These are phyloP conservation scores for Prunella fulvescens DNA, from an alignment of 2,113 vertebrate species.

Conservation along the genomic window DNA sequence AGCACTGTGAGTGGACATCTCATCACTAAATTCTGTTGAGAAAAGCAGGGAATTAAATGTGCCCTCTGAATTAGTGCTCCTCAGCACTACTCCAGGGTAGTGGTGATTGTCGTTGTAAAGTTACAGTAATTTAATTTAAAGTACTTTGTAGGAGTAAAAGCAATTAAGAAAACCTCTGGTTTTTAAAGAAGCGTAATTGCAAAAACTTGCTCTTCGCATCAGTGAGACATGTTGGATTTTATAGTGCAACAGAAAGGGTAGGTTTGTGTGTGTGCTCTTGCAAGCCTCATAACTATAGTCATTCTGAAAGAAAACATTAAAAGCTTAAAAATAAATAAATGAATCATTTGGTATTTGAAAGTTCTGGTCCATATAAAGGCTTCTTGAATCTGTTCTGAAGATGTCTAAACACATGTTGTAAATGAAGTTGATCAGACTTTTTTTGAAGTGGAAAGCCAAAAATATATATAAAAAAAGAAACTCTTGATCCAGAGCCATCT, in stretches of 20 bases:
- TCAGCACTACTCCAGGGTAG: not conserved
- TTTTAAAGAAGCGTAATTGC: not conserved
- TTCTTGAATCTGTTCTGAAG: not conserved
- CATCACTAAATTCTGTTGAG: not conserved
- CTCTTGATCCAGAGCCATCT: not conserved
- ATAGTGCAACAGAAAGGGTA: not conserved
- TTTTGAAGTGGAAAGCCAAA: not conserved
- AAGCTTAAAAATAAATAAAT: not conserved
- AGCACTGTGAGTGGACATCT: not conserved
- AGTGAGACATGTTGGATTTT: not conserved
- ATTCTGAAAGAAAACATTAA: not conserved
- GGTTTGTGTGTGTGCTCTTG: not conserved
- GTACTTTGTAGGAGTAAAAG: not conserved
- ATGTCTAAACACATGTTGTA: not conserved
- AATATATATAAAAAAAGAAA: not conserved
- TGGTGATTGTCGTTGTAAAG: not conserved
- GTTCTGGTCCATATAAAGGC: not conserved
- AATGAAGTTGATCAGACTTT: not conserved
- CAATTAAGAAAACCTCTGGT: not conserved
- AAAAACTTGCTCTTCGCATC: not conserved
- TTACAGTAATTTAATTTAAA: not conserved
- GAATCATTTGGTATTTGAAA: not conserved
- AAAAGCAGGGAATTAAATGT: not conserved
- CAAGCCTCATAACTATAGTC: not conserved
- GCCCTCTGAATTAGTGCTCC: not conserved